These are phyloP conservation scores for Spheniscus humboldti DNA, from an alignment of 2,797 vertebrate genomes.

Conservation along the genomic window DNA sequence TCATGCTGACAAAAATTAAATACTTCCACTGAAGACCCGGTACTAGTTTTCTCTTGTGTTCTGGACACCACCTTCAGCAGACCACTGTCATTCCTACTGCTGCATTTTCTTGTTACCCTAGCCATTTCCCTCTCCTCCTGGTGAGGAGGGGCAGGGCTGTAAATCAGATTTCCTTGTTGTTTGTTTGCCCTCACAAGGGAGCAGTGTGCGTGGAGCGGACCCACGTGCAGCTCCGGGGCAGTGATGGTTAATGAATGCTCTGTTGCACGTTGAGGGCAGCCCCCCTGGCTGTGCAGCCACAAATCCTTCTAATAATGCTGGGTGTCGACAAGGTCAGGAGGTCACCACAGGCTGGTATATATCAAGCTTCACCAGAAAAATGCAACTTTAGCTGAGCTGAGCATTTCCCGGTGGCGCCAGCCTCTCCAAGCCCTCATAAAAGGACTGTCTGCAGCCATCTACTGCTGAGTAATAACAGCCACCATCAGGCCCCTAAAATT, in stretches of 20 bases:
- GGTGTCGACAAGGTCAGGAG: conserved; percentile 43
- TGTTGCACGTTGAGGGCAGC: neutral
- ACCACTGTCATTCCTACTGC: neutral
- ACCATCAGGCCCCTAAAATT: conserved; percentile 32
- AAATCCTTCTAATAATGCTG: conserved; percentile 52
- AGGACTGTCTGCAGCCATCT: conserved; percentile 47
- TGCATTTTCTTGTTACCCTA: neutral
- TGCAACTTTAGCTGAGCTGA: conserved; percentile 51
- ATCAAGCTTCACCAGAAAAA: conserved; percentile 47
- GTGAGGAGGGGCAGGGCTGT: neutral
- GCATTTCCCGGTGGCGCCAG: conserved; percentile 77
- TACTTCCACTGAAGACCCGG: neutral
- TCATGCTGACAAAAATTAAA: neutral
- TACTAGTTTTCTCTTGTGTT: accelerated
- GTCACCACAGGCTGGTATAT: conserved; percentile 14
- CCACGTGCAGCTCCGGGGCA: neutral
- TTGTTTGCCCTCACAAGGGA: neutral
- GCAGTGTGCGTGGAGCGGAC: neutral
- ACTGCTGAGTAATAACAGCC: conserved; percentile 35
- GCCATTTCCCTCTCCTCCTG: neutral
- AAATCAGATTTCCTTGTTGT: neutral
- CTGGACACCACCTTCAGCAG: neutral
- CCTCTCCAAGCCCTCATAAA: conserved; percentile 79
- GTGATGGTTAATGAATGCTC: neutral
- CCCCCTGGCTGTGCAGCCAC: conserved; percentile 5